A percentile compares a stretch with the other conserved stretches of the same genome.
These are phyloP conservation scores for Heloderma charlesbogerti DNA, from an alignment of 2,113 vertebrate genomes.

Conservation along the genomic window DNA sequence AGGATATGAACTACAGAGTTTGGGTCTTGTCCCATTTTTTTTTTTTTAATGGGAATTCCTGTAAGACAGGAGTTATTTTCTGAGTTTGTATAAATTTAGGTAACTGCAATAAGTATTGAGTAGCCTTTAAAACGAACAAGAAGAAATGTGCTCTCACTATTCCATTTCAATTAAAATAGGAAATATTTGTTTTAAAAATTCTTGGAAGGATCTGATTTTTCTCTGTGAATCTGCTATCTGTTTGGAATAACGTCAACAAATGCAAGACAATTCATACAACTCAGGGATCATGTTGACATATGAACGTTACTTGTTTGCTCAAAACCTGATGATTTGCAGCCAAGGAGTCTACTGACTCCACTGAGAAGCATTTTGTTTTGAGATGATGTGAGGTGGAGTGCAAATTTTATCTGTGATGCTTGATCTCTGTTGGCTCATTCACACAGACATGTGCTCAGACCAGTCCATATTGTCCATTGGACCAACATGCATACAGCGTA, in stretches of 20 bases:
- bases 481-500: neutral
- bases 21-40: neutral
- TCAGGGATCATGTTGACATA: neutral
- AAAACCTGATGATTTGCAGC: neutral
- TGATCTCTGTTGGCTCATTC: neutral
- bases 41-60: neutral
- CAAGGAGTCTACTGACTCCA: neutral
- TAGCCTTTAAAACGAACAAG: neutral
- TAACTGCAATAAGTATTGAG: neutral
- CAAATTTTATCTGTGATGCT: neutral
- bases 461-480: no score
- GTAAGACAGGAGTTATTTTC: neutral
- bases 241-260: neutral
- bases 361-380: neutral
- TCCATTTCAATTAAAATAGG: slow-evolving; percentile 1
- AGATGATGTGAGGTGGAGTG: neutral
- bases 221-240: slow-evolving; percentile 11
- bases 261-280: neutral
- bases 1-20: neutral
- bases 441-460: neutral
- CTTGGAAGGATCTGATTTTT: slow-evolving; percentile 43
- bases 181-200: slow-evolving; percentile 47
- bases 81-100: neutral
- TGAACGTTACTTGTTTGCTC: neutral
- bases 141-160: neutral